Evolutionary conservation across 2,113 vertebrate genomes (phyloP), one percentile per base, ranked within the genome.

Genomic region (Toxotes jaculatrix): DNA sequence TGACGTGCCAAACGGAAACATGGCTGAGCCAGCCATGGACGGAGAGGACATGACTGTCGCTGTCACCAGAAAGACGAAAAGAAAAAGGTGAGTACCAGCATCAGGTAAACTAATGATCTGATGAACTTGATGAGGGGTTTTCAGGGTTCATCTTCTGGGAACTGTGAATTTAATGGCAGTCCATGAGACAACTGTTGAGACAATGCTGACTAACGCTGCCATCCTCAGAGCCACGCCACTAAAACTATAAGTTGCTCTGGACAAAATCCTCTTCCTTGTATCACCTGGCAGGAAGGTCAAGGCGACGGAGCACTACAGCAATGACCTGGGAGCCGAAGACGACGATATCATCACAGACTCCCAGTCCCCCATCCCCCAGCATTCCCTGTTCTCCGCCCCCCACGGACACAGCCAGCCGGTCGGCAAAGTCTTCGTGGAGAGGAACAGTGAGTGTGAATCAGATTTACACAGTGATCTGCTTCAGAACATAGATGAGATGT

Each of bases 391-490:
- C 93, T 96, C 97, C 1, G 95, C 96, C 17, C 96, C 98, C 7
- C 94, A 93, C 1, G 94, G 95, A 34, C 85, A 94, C 78, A 97
- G 97, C 92, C 97, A 98, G 87, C 96, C 97, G 10, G 93, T 96
- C 14, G 94, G 96, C 76, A 97, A 96, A 90, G 95, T 98, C 23
- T 99, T 98, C 60, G 95, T 98, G 83, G 98, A 99, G 92, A 96
- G 96, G 87, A 97, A 93, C 87, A 83, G 97, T 99, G 92, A 97
- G 98, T 96, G 11, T 38, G 42, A 31, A 80, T 38, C 38, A 10
- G 8, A 19, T 59, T 65, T 27, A 27, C 27, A 27, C 27, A 27
- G 27, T 27, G 27, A 27, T 27, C 27, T 27, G 27, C 27, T 27
- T 27, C 27, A 27, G 27, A 27, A 27, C 27, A 27, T 27, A 27